Conservation (phyloP, 2,888 invertebrate genomes). For the Amphipoea lucens region DNA sequence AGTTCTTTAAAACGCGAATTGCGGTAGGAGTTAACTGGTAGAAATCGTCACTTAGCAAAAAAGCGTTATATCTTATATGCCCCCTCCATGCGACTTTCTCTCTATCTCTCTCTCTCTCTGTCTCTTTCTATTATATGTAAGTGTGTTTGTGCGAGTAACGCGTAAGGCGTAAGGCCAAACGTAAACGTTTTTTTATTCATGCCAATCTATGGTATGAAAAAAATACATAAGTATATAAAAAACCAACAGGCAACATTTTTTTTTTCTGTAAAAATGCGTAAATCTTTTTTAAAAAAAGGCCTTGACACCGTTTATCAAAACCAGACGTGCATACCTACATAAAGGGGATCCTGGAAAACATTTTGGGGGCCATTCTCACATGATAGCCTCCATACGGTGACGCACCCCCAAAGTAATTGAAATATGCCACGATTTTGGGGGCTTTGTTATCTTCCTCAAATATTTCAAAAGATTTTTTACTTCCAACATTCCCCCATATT, state of each 20-base stretch:
- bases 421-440: slow-evolving; percentile 54
- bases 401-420: slow-evolving; percentile 57
- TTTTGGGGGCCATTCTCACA: slow-evolving; percentile 50
- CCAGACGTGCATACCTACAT: slow-evolving; percentile 20
- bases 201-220: no score
- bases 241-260: not conserved
- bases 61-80: not conserved
- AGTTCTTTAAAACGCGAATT: not conserved
- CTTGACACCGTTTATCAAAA: slow-evolving; percentile 15
- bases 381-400: slow-evolving; percentile 42
- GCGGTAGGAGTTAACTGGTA: not conserved
- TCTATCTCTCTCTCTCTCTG: not conserved
- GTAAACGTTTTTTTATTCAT: not conserved
- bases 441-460: slow-evolving; percentile 43
- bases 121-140: not conserved
- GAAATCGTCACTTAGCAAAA: not conserved
- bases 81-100: not conserved
- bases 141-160: not conserved
- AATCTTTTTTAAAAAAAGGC: slow-evolving; percentile 18
- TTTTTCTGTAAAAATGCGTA: not conserved
- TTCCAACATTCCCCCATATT: slow-evolving; percentile 34
- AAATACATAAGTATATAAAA: not conserved
- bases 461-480: slow-evolving; percentile 46
- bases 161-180: not conserved
- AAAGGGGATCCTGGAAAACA: slow-evolving; percentile 34